Conservation (phyloP, 2,888 invertebrate species). For the Cataglyphis livida region DNA sequence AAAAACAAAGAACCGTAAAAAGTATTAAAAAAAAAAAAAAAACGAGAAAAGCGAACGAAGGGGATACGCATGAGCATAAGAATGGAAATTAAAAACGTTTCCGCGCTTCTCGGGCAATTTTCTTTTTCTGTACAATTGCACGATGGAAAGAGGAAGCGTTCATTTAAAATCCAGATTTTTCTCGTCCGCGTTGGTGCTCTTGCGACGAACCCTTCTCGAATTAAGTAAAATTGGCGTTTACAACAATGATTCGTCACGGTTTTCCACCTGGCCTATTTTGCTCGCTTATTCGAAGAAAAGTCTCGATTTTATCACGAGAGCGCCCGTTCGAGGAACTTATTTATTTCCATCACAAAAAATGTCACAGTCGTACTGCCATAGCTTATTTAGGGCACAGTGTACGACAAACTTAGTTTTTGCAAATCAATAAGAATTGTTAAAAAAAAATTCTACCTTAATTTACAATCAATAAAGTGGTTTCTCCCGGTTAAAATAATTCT, state of each 20-base stretch:
- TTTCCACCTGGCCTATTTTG: constrained; percentile 48
- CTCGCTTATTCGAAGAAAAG: constrained; percentile 65
- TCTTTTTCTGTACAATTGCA: constrained; percentile 58
- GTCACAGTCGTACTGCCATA: constrained; percentile 56
- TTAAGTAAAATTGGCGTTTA: constrained; percentile 53
- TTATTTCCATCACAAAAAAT: constrained; percentile 65
- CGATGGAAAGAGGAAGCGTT: constrained; percentile 51
- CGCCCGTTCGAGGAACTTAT: constrained; percentile 57
- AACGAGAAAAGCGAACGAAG: constrained; percentile 8
- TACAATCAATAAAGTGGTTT: constrained; percentile 59
- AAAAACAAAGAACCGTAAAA: constrained; percentile 44
- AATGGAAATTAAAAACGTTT: constrained; percentile 66
- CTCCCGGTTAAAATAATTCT: constrained; percentile 41
- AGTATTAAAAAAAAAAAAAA: constrained; percentile 8
- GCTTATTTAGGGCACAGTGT: constrained; percentile 41
- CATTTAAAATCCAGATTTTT: constrained; percentile 69
- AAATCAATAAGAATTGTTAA: constrained; percentile 58
- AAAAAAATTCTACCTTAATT: constrained; percentile 44
- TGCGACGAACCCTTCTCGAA: constrained; percentile 40
- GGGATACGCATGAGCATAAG: constrained; percentile 26
- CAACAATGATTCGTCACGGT: constrained; percentile 35
- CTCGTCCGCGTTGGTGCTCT: constrained; percentile 53
- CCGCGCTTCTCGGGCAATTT: constrained; percentile 51
- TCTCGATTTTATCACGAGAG: constrained; percentile 66
- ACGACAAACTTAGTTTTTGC: constrained; percentile 19